Base-by-base conservation (phyloP, 2,888 invertebrate genomes). In the Hydrotaea cyrtoneurina region DNA sequence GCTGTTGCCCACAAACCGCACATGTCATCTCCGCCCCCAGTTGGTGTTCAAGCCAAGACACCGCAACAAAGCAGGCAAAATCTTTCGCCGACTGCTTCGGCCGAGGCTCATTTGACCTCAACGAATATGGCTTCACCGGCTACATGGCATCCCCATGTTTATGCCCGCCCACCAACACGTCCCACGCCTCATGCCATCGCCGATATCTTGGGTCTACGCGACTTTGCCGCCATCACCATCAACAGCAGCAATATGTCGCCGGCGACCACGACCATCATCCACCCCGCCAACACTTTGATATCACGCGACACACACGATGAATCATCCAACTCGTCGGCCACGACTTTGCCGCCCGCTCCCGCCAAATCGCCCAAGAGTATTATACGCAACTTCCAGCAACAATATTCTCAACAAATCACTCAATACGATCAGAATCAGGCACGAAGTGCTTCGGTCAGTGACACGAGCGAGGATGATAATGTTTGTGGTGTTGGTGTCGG, bases 111-210 rank as follows among this genome's bases (percentile, higher is more conserved):
- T 39, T 73, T 75, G 46, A 82, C 83, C 15, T 17, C 78, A 19
- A 36, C 74, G 2, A 71, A 73, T 62, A 13, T 79, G 66, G 19
- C 71, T 15, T 46, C 87, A 31, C 84, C 78, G 7, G 88, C 92
- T 26, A 92, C 96, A 53, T 98, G 98, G 97, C 98, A 97, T 93
- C 96, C 97, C 46, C 98, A 98, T 92, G 96, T 97, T 23, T 98
- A 98, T 91, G 96, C 95, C 2, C 95, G 95, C 88, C 95, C 97
- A 13, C 96, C 96, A 11, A 95, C 95, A 88, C 94, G 94, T 78
- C 97, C 97, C 0, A 98, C 98, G 0, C 96, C 97, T 4, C 97
- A 97, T 92, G 95, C 95, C 55, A 98, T 98, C 90, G 96, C 96
- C 86, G 96, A 98, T 91, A 98, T 98, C 87, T 93, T 98, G 88